Evolutionary conservation across 2,888 invertebrate species (phyloP), one percentile per base, ranked within the genome.

Genomic region (Eutolmus rufibarbis): DNA sequence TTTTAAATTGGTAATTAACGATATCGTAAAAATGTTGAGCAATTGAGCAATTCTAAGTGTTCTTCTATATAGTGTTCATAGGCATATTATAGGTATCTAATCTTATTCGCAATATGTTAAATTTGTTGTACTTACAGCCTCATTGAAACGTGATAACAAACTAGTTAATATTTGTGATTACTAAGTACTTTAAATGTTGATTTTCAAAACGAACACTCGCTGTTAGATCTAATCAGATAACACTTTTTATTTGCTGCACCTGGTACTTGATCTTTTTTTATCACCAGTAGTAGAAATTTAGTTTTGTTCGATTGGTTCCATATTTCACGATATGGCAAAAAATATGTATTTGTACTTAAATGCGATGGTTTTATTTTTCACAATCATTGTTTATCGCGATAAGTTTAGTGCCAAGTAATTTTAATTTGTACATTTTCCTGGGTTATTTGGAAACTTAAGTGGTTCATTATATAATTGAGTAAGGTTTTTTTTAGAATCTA

Each of bases 1-100:
- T 78, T 40, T 78, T 78, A 78, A 78, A 40, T 78, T 37, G 28
- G 43, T 78, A 78, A 78, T 78, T 78, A 78, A 43, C 78, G 78
- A 56, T 56, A 66, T 66, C 66, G 66, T 66, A 28, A 66, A 66
- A 66, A 66, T 66, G 66, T 66, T 66, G 66, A 66, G 66, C 66
- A 66, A 66, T 66, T 66, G 66, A 66, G 66, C 66, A 66, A 66
- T 66, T 66, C 66, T 66, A 66, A 66, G 66, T 66, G 66, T 66
- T 66, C 66, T 66, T 66, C 66, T 66, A 66, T 66, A 79, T 46
- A 40, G 28, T 46, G 46, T 46, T 46, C 40, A 79, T 46, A 43
- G 28, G 31, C 28, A 46, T 46, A 46, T 79, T 79, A 79, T 28
- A 79, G 79, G 40, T 46, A 43, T 28, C n/a, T 43, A 79, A 40